phyloP scores from a whole-genome alignment of 2,888 invertebrate species.

The Alloscopus bannaensis region DNA sequence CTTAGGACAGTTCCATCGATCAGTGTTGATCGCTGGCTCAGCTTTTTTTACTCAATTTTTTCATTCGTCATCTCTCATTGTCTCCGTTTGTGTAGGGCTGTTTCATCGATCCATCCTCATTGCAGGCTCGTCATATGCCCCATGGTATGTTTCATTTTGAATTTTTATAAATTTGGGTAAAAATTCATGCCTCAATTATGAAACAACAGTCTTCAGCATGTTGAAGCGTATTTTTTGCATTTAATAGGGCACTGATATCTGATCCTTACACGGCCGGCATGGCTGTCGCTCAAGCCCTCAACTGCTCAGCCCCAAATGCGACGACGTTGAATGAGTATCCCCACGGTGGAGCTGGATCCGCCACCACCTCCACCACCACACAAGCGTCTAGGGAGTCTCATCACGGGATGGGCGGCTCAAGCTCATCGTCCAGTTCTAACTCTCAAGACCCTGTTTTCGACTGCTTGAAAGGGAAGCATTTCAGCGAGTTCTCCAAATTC shows the following conservation, averaged over 20 bases:
- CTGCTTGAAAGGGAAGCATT: slow-evolving; percentile 72
- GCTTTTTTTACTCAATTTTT: slow-evolving; percentile 76
- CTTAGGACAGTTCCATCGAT: slow-evolving; percentile 81
- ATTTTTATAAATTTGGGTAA: no score
- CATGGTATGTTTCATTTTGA: slow-evolving; percentile 85
- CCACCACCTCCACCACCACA: slow-evolving; percentile 60
- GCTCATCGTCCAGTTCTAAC: slow-evolving; percentile 29
- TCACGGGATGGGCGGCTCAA: slow-evolving; percentile 42
- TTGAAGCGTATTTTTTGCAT: no score
- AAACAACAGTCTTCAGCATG: no score
- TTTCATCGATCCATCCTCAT: slow-evolving; percentile 85
- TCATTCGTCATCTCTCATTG: slow-evolving; percentile 36
- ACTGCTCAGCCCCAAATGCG: slow-evolving; percentile 69
- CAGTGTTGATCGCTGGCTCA: slow-evolving; percentile 83
- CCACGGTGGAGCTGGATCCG: slow-evolving; percentile 28
- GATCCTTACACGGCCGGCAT: slow-evolving; percentile 80
- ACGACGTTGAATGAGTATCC: slow-evolving; percentile 48
- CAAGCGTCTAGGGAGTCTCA: slow-evolving; percentile 54
- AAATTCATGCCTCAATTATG: no score
- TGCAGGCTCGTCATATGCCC: slow-evolving; percentile 84
- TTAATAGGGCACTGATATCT: slow-evolving; percentile 83
- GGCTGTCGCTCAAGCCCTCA: slow-evolving; percentile 75
- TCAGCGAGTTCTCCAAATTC: slow-evolving; percentile 71
- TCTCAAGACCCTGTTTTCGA: slow-evolving; percentile 69
- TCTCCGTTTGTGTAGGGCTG: slow-evolving; percentile 82